Evolutionary conservation across 2,113 vertebrate species (phyloP).

Genomic region (Petromus typicus): DNA sequence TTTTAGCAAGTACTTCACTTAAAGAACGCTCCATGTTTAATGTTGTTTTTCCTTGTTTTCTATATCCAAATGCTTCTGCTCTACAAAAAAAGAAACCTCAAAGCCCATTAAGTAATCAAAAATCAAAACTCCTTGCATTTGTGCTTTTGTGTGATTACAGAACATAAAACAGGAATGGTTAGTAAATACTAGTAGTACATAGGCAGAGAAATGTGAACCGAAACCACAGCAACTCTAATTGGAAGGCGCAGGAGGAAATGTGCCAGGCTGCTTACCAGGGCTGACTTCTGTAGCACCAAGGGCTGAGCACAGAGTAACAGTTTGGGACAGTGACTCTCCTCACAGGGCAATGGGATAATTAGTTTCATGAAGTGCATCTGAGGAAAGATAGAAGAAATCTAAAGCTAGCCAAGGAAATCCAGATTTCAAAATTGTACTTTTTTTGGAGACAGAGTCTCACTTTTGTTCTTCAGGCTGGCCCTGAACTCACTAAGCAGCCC

Average conservation of each 20-base stretch:
- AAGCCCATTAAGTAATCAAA: neutral
- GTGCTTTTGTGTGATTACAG: neutral
- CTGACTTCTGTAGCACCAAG: neutral
- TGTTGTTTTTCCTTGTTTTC: neutral
- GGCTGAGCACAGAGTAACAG: neutral
- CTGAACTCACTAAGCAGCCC: no score
- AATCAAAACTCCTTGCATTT: neutral
- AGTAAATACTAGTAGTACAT: neutral
- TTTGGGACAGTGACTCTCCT: neutral
- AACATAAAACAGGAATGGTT: neutral
- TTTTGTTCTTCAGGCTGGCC: no score
- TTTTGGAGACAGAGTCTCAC: no score
- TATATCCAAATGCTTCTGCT: neutral
- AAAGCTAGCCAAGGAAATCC: neutral
- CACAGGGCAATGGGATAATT: neutral
- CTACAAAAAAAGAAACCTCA: neutral
- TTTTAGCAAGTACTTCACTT: neutral
- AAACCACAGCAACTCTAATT: neutral
- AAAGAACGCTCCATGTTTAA: neutral
- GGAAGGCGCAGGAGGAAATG: neutral
- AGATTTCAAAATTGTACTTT: neutral
- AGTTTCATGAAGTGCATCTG: neutral
- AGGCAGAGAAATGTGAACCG: neutral
- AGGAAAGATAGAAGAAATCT: neutral
- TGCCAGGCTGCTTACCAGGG: neutral